Percentiles rank a stretch among this genome's conserved stretches.
Conservation (phyloP, 37 sponge, comb jelly and placozoan species). For the Chondrosia reniformis region DNA sequence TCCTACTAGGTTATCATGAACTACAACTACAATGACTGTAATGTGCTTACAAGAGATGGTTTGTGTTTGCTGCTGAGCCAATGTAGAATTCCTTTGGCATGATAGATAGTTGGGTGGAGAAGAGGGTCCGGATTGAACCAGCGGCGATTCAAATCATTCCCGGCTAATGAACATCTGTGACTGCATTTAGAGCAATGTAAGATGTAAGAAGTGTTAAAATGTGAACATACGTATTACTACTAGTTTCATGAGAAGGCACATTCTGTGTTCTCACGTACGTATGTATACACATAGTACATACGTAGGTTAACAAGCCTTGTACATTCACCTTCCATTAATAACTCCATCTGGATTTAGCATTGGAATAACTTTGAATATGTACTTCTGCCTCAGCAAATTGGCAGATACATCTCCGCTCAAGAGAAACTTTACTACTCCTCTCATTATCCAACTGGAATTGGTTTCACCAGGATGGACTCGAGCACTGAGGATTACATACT, state of each 20-base stretch:
- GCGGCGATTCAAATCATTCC: constrained; percentile 63
- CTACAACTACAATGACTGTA: too few relatives aligned
- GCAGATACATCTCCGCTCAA: constrained; percentile 41
- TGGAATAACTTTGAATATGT: constrained; percentile 75
- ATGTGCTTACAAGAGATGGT: constrained; percentile 31
- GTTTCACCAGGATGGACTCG: constrained; percentile 76
- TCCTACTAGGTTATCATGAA: too few relatives aligned
- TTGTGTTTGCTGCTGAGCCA: constrained; percentile 33
- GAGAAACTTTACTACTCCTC: constrained; percentile 46
- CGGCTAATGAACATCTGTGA: constrained; percentile 65
- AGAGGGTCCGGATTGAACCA: constrained; percentile 63
- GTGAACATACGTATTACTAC: too few relatives aligned
- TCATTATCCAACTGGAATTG: constrained; percentile 64
- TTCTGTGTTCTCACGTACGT: neutral
- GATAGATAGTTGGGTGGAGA: constrained; percentile 75
- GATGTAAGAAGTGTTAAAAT: too few relatives aligned
- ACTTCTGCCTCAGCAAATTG: constrained; percentile 31
- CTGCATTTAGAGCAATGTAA: neutral
- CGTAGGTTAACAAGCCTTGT: neutral
- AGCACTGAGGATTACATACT: constrained; percentile 59
- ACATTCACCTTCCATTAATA: constrained; percentile 62
- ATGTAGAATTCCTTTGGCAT: constrained; percentile 59
- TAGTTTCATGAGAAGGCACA: too few relatives aligned
- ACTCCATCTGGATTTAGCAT: constrained; percentile 93
- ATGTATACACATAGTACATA: constrained; percentile 1